phyloP scores from a whole-genome alignment of 2,888 invertebrate genomes.

The Orthosia cruda region DNA sequence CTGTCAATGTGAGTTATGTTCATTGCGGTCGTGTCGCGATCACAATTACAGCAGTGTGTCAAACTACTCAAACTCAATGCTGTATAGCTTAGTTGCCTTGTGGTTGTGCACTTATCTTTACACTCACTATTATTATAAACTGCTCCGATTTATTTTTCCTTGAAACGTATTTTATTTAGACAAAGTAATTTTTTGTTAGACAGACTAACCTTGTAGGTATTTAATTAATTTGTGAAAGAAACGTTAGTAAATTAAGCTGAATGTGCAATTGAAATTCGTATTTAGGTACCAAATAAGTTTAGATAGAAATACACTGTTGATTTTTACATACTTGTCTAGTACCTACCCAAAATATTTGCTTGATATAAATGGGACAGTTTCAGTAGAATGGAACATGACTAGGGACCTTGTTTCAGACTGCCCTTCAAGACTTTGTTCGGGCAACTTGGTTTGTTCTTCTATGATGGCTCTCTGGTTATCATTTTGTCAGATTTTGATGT shows the following conservation, averaged over 20 bases:
- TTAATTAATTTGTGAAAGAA: slow-evolving; percentile 23
- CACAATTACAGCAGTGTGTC: slow-evolving; percentile 27
- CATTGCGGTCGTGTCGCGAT: slow-evolving; percentile 40
- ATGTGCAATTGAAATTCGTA: neutral
- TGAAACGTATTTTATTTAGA: slow-evolving; percentile 35
- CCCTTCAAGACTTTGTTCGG: no score
- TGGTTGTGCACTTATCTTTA: slow-evolving; percentile 26
- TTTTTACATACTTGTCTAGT: neutral
- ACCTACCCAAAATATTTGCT: no score
- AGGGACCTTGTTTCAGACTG: neutral
- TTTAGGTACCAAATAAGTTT: neutral
- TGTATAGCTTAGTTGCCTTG: slow-evolving; percentile 24
- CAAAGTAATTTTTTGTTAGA: slow-evolving; percentile 34
- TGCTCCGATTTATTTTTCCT: slow-evolving; percentile 46
- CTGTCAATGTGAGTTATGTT: slow-evolving; percentile 18
- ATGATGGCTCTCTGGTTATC: neutral
- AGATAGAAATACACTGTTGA: no score
- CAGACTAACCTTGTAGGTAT: slow-evolving; percentile 42
- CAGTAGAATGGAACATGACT: no score
- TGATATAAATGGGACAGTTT: neutral
- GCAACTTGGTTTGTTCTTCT: neutral
- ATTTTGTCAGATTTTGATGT: neutral
- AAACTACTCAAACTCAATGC: slow-evolving; percentile 49
- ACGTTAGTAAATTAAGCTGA: slow-evolving; percentile 7
- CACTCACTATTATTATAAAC: slow-evolving; percentile 40